These are phyloP conservation scores for Norana najaformis DNA, from an alignment of 2,888 invertebrate genomes.

Conservation along the genomic window DNA sequence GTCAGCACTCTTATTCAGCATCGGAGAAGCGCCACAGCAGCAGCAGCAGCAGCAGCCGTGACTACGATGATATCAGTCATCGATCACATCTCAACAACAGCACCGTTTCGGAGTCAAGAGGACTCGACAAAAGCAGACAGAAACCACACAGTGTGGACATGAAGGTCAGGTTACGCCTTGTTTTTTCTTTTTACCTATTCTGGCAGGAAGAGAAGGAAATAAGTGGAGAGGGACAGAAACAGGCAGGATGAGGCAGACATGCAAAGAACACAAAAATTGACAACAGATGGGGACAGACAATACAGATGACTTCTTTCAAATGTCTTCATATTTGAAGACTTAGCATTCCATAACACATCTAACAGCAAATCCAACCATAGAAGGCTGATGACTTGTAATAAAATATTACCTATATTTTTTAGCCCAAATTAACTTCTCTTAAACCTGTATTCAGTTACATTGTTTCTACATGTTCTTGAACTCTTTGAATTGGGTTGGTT, in stretches of 20 bases:
- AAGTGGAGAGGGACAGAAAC: not conserved
- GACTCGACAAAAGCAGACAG: not conserved
- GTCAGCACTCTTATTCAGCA: not conserved
- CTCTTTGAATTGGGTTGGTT: not conserved
- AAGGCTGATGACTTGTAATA: not conserved
- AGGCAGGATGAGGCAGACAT: not conserved
- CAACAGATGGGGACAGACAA: not conserved
- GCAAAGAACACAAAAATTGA: not conserved
- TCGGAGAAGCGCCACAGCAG: constrained; percentile 6
- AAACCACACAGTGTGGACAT: not conserved
- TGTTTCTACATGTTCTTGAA: not conserved
- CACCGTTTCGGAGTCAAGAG: not conserved
- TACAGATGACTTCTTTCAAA: not conserved
- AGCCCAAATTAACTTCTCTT: not conserved
- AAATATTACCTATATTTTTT: not conserved
- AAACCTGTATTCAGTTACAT: not conserved
- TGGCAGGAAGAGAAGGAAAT: not conserved
- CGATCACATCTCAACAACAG: constrained; percentile 14
- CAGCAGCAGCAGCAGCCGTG: not conserved
- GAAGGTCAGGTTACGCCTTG: not conserved
- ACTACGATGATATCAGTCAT: not conserved
- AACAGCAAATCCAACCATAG: not conserved
- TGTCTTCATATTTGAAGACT: not conserved
- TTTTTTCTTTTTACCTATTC: not conserved
- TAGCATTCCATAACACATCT: not conserved